Percentiles rank a stretch among this genome's conserved stretches.
phyloP scores from a whole-genome alignment of 2,797 vertebrate species.

The Urophycis tenuis region DNA sequence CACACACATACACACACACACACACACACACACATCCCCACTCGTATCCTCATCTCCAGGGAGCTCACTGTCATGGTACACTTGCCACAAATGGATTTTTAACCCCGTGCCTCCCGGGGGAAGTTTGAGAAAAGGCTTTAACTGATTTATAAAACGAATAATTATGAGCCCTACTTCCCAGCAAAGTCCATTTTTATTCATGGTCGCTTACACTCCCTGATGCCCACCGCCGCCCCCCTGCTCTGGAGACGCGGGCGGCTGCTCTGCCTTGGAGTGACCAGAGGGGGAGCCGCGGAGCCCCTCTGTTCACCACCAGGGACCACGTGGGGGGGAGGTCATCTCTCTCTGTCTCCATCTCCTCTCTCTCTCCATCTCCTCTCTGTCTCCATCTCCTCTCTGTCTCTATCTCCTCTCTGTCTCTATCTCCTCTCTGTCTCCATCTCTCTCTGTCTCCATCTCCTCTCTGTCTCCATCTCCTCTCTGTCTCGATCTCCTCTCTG shows the following conservation, averaged over 20 bases:
- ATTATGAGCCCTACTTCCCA: slow-evolving; percentile 68
- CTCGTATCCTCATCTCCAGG: slow-evolving; percentile 70
- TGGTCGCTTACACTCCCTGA: slow-evolving; percentile 63
- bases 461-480: slow-evolving; percentile 8
- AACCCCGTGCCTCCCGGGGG: slow-evolving; percentile 69
- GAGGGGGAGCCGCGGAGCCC: slow-evolving; percentile 25
- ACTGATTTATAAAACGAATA: slow-evolving; percentile 73
- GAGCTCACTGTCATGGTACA: slow-evolving; percentile 76
- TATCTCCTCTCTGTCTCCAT: slow-evolving; percentile 22
- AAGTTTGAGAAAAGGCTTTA: slow-evolving; percentile 76
- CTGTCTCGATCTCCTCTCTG: slow-evolving; percentile 9
- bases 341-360: slow-evolving; percentile 39
- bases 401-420: slow-evolving; percentile 25
- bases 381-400: slow-evolving; percentile 12
- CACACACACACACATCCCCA: slow-evolving; percentile 43
- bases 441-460: slow-evolving; percentile 3
- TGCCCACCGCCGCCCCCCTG: slow-evolving; percentile 20
- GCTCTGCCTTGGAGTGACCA: background rate
- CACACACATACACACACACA: slow-evolving; percentile 43
- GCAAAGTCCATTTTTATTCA: slow-evolving; percentile 72
- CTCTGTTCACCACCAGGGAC: slow-evolving; percentile 9
- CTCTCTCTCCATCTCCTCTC: background rate
- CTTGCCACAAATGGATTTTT: slow-evolving; percentile 80
- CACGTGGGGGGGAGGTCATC: slow-evolving; percentile 50
- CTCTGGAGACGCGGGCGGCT: slow-evolving; percentile 17